Evolutionary conservation across 2,113 vertebrate species (phyloP).

Genomic region (Brachyistius frenatus): DNA sequence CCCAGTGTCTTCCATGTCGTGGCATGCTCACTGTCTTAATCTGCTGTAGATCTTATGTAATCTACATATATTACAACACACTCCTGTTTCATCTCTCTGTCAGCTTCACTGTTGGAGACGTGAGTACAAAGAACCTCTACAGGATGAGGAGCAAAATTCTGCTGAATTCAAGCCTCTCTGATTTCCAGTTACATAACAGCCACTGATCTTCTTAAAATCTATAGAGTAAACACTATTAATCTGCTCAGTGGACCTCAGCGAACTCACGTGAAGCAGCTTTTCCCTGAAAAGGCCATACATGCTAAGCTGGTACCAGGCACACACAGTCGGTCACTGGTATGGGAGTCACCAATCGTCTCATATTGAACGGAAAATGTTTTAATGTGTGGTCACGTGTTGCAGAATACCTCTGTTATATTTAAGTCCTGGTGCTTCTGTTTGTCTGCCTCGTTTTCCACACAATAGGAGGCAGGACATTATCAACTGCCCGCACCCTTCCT

Average conservation of each 20-base stretch:
- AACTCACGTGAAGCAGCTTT: conserved; percentile 77
- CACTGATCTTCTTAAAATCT: conserved; percentile 77
- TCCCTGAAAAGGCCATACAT: conserved; percentile 20
- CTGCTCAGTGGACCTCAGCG: conserved; percentile 36
- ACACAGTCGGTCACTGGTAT: conserved; percentile 10
- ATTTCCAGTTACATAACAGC: conserved; percentile 69
- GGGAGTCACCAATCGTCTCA: conserved; percentile 1
- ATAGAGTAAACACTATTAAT: conserved; percentile 66
- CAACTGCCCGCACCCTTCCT: conserved; percentile 69
- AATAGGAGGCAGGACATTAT: conserved; percentile 68
- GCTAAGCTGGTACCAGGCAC: conserved; percentile 59
- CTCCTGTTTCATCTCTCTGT: conserved; percentile 7
- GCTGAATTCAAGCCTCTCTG: conserved; percentile 23
- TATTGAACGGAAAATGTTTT: conserved; percentile 8
- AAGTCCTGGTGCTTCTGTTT: conserved; percentile 56
- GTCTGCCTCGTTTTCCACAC: conserved; percentile 56
- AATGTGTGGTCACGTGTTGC: conserved; percentile 24
- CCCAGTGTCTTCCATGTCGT: conserved; percentile 23
- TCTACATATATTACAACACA: conserved; percentile 10
- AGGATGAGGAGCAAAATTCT: conserved; percentile 13
- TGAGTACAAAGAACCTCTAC: background rate
- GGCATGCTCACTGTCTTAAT: conserved; percentile 21
- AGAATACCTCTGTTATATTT: conserved; percentile 34
- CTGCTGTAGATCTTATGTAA: background rate
- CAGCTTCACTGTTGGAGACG: background rate